Conservation (phyloP, 2,888 invertebrate genomes). For the Diarsia mendica region DNA sequence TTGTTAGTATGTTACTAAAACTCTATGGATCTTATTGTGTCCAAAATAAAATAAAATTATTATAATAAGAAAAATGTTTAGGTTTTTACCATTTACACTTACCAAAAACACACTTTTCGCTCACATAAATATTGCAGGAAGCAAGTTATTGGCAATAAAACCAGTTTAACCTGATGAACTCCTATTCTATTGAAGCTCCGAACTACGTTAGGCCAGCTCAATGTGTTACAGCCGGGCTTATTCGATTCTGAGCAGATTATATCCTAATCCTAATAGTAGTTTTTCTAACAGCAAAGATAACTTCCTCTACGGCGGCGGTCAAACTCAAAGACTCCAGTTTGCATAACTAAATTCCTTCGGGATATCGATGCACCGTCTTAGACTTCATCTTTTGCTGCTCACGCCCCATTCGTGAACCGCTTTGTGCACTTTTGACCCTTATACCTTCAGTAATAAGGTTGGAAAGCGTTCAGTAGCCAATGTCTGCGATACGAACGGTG, state of each 20-base stretch:
- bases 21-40: too few species aligned
- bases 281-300: conserved; percentile 16
- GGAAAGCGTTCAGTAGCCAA: neutral
- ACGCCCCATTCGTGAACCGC: conserved; percentile 17
- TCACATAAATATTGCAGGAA: neutral
- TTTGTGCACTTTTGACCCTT: conserved; percentile 20
- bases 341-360: conserved; percentile 42
- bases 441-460: neutral
- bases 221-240: neutral
- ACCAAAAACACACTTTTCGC: neutral
- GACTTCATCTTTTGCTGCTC: conserved; percentile 29
- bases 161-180: neutral
- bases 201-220: neutral
- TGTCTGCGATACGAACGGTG: neutral
- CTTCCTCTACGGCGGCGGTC: conserved; percentile 13
- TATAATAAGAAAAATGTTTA: too few species aligned
- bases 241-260: neutral
- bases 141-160: neutral
- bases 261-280: neutral
- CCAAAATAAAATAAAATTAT: too few species aligned
- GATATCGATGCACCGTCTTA: conserved; percentile 38
- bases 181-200: neutral
- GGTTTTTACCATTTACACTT: neutral
- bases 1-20: too few species aligned
- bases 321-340: conserved; percentile 35